phyloP scores from a whole-genome alignment of 2,888 invertebrate genomes.

The Nemoura dubitans region DNA sequence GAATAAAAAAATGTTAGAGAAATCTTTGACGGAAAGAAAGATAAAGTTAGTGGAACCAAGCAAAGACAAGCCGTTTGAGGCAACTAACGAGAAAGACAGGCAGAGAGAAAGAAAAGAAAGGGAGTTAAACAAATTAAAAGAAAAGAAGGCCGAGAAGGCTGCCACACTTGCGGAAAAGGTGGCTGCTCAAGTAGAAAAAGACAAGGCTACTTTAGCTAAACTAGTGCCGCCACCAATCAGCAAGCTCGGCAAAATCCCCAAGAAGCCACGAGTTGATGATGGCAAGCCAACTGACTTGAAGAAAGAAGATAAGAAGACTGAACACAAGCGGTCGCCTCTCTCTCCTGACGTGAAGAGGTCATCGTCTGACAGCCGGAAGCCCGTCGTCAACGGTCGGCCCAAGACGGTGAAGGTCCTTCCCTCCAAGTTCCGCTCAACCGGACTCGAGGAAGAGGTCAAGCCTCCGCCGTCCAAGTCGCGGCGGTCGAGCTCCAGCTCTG shows the following conservation, averaged over 20 bases:
- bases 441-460: slow-evolving; percentile 85
- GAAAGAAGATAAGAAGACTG: slow-evolving; percentile 49
- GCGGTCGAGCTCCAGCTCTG: slow-evolving; percentile 40
- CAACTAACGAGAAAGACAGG: slow-evolving; percentile 58
- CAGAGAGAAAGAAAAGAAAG: slow-evolving; percentile 50
- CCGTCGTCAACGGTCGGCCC: slow-evolving; percentile 72
- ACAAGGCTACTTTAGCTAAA: slow-evolving; percentile 74
- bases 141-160: slow-evolving; percentile 56
- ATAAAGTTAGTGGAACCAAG: slow-evolving; percentile 44
- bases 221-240: slow-evolving; percentile 73
- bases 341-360: slow-evolving; percentile 45
- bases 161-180: slow-evolving; percentile 60
- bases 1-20: slow-evolving; percentile 26
- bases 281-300: slow-evolving; percentile 46
- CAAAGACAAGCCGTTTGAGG: slow-evolving; percentile 54
- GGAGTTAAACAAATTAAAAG: slow-evolving; percentile 52
- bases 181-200: slow-evolving; percentile 68
- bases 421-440: slow-evolving; percentile 91
- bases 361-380: slow-evolving; percentile 80
- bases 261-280: slow-evolving; percentile 65
- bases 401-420: slow-evolving; percentile 93
- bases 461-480: slow-evolving; percentile 70
- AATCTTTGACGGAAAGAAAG: slow-evolving; percentile 37
- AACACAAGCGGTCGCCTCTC: slow-evolving; percentile 27
- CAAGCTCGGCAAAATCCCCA: slow-evolving; percentile 82